Evolutionary conservation across 2,797 vertebrate species (phyloP).

Genomic region (Lerista edwardsae): DNA sequence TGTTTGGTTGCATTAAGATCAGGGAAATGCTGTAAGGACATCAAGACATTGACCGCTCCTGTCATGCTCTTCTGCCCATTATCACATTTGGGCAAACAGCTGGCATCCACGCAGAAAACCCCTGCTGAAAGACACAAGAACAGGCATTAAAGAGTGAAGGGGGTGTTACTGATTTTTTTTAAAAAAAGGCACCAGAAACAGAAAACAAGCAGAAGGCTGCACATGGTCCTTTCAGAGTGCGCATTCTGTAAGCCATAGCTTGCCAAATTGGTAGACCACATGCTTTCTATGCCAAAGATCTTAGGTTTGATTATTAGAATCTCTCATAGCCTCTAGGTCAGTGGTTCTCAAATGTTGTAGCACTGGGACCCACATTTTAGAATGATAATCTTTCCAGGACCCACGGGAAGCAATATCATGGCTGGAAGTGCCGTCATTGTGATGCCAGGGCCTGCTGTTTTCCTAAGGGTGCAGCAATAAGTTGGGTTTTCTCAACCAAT

Average conservation of each 20-base stretch:
- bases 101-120: slow-evolving; percentile 66
- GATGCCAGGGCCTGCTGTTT: too few species aligned
- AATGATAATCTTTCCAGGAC: too few species aligned
- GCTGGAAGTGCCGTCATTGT: too few species aligned
- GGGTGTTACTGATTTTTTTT: slow-evolving; percentile 32
- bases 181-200: slow-evolving; percentile 33
- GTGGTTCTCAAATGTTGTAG: too few species aligned
- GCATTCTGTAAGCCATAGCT: not conserved
- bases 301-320: too few species aligned
- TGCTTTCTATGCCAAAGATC: too few species aligned
- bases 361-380: too few species aligned
- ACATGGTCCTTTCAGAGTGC: slow-evolving; percentile 3
- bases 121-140: slow-evolving; percentile 52
- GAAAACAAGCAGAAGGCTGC: slow-evolving; percentile 40
- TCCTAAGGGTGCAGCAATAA: too few species aligned
- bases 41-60: slow-evolving; percentile 60
- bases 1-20: slow-evolving; percentile 64
- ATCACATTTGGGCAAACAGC: slow-evolving; percentile 66
- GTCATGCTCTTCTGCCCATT: slow-evolving; percentile 47
- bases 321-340: too few species aligned
- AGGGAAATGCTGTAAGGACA: slow-evolving; percentile 63
- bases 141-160: slow-evolving; percentile 40
- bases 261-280: too few species aligned
- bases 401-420: too few species aligned
- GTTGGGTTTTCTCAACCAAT: too few species aligned